phyloP scores from a whole-genome alignment of 2,888 invertebrate species.

The Rhorus exstirpatorius region DNA sequence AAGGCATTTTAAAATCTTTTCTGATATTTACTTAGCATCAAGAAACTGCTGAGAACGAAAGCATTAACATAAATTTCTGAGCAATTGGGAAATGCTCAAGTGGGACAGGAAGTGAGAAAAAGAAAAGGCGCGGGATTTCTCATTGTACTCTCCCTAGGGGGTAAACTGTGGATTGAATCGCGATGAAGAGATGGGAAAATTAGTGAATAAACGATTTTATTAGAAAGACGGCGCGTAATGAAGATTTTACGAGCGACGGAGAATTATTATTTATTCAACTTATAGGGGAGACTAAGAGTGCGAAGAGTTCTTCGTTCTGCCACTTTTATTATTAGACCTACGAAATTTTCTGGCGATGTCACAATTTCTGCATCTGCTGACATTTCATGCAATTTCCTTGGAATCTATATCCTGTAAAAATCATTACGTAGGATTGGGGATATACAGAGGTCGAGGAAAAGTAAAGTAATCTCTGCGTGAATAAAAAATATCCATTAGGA shows the following conservation, averaged over 20 bases:
- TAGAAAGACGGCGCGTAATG: slow-evolving; percentile 78
- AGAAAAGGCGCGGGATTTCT: slow-evolving; percentile 37
- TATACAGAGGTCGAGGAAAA: no score
- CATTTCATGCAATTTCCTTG: background rate
- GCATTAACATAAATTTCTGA: background rate
- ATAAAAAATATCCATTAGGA: no score
- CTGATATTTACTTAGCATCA: no score
- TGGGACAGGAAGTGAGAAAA: slow-evolving; percentile 30
- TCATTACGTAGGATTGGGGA: background rate
- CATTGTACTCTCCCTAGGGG: slow-evolving; percentile 71
- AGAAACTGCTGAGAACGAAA: no score
- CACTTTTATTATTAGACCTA: slow-evolving; percentile 27
- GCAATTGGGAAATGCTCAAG: background rate
- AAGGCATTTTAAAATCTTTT: no score
- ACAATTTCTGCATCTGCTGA: slow-evolving; percentile 26
- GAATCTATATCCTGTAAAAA: background rate
- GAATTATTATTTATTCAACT: slow-evolving; percentile 80
- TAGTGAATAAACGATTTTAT: slow-evolving; percentile 82
- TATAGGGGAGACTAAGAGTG: slow-evolving; percentile 27
- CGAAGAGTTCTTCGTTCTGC: slow-evolving; percentile 27
- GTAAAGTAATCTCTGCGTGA: no score
- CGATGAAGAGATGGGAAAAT: slow-evolving; percentile 79
- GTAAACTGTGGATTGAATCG: slow-evolving; percentile 80
- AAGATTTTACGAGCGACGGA: slow-evolving; percentile 81
- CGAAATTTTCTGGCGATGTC: slow-evolving; percentile 26